Conservation (phyloP, 2,797 vertebrate species). For the Pelobates cultripes region DNA sequence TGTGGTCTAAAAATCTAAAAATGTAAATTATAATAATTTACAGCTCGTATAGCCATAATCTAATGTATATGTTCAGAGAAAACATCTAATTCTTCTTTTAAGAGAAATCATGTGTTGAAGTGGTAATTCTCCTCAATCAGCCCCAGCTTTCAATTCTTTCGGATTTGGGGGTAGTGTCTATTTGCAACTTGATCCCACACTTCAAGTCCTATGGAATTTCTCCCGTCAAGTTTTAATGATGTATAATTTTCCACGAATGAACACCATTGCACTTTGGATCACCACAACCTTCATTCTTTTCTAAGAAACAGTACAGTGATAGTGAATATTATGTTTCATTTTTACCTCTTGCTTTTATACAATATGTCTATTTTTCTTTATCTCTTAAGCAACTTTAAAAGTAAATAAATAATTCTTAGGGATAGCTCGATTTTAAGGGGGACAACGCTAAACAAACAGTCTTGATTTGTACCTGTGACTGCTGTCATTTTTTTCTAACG, state of each 20-base stretch:
- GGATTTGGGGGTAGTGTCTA: background rate
- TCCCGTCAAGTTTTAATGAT: slow-evolving; percentile 27
- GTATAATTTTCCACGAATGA: slow-evolving; percentile 19
- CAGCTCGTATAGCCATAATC: slow-evolving; percentile 1
- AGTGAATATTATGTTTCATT: no score
- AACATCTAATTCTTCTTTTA: slow-evolving; percentile 18
- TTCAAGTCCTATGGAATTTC: slow-evolving; percentile 15
- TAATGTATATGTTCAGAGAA: slow-evolving; percentile 5
- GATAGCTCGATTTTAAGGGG: no score
- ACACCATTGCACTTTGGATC: background rate
- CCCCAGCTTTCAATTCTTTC: slow-evolving; percentile 16
- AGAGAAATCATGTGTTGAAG: slow-evolving; percentile 34
- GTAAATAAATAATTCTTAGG: no score
- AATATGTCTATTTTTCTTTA: no score
- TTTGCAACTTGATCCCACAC: slow-evolving; percentile 8
- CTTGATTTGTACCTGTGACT: no score
- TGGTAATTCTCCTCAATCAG: slow-evolving; percentile 43
- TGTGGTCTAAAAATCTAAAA: slow-evolving; percentile 30
- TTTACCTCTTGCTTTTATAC: no score
- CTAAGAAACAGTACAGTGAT: background rate
- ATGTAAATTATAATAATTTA: slow-evolving; percentile 33
- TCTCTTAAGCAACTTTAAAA: no score
- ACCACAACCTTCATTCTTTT: slow-evolving; percentile 13
- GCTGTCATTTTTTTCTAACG: no score
- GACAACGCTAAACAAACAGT: no score